Evolutionary conservation across 2,113 vertebrate genomes (phyloP).

Genomic region (Fregetta grallaria): DNA sequence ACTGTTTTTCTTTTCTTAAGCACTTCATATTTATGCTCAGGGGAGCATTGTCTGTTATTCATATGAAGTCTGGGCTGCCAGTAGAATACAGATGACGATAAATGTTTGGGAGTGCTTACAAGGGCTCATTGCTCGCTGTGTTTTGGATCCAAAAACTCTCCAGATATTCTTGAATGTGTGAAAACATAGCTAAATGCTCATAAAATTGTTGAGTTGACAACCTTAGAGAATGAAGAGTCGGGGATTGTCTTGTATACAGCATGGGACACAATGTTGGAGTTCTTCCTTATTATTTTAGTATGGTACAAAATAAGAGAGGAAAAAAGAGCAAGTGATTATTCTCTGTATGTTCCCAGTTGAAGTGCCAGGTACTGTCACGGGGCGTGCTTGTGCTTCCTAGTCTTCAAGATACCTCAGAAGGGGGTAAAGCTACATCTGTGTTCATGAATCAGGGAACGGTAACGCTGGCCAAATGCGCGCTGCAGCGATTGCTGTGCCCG

Average conservation of each 20-base stretch:
- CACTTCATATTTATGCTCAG: not conserved
- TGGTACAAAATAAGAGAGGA: not conserved
- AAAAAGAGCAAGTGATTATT: not conserved
- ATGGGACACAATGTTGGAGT: not conserved
- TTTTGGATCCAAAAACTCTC: not conserved
- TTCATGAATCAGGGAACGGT: too few species aligned
- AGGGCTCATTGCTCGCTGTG: not conserved
- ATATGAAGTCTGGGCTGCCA: not conserved
- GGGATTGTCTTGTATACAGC: not conserved
- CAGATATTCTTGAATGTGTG: not conserved
- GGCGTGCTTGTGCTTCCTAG: not conserved
- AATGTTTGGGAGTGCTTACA: not conserved
- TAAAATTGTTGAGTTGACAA: not conserved
- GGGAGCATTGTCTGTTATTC: not conserved
- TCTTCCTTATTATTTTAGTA: not conserved
- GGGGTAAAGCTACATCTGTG: not conserved
- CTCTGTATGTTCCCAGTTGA: not conserved
- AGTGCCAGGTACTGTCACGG: not conserved
- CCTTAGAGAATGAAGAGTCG: not conserved
- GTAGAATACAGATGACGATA: not conserved
- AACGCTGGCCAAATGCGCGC: not conserved
- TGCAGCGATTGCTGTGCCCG: rapidly evolving
- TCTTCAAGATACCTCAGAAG: not conserved
- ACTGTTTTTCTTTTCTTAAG: not conserved
- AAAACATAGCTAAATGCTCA: not conserved